Evolutionary conservation across 2,113 vertebrate genomes (phyloP), one percentile per base, ranked within the genome.

Genomic region (Epinephelus lanceolatus): DNA sequence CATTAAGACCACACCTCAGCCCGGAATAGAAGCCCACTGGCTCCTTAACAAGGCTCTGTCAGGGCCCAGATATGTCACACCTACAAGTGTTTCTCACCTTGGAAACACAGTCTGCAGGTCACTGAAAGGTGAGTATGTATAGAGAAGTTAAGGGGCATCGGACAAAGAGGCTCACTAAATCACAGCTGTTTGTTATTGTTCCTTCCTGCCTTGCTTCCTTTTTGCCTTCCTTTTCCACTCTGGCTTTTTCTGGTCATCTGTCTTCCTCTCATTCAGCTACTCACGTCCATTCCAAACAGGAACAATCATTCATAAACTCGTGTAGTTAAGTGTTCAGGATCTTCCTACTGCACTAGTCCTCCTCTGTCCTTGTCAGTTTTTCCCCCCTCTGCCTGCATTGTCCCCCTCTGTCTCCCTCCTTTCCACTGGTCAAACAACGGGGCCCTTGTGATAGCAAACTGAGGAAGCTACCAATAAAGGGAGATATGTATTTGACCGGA

Each of bases 391-490:
- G n/a, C 21, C 68, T 52, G 30, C 56, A 55, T 74, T 80, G 72
- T 68, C 70, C 75, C 63, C 11, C 37, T 75, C 52, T 49, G 45
- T 57, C 66, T 42, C 33, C n/a, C 65, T 71, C 79, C 33, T 42
- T 63, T 69, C 47, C 45, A 18, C 3, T 51, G 62, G 77, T 80
- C 79, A 88, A 87, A 94, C 89, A 94, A 92, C 85, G 61, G 84
- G 67, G 67, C 65, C 81, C 89, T 81, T 93, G 86, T 92, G 81
- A 92, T 81, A 80, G 89, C 86, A 86, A 84, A 90, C 72, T 61
- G 76, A 92, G 92, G 84, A 94, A 91, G 89, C 85, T 40, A 90
- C 93, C 89, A 92, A 92, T 93, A 89, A 90, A 92, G 66, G 14
- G 63, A 88, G 88, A 92, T 87, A 89, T 90, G 83, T 76, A 87